These are phyloP conservation scores for Excalfactoria chinensis DNA, from an alignment of 2,113 vertebrate genomes.

Conservation along the genomic window DNA sequence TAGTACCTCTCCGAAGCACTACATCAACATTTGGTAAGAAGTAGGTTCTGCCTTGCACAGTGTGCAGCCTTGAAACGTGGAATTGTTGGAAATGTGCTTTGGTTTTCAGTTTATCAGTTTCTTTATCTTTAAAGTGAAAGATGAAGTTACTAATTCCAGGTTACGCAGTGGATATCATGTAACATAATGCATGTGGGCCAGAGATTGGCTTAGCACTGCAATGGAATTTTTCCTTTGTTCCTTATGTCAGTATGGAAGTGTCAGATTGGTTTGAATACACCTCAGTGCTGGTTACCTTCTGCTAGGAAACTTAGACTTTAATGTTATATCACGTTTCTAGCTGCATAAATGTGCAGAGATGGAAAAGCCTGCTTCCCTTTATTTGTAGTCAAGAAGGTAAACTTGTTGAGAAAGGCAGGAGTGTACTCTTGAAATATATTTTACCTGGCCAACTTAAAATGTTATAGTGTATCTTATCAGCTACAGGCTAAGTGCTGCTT, in stretches of 20 bases:
- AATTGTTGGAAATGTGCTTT: not conserved
- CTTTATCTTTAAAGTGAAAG: not conserved
- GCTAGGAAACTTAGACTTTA: not conserved
- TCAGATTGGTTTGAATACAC: not conserved
- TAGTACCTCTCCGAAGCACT: not conserved
- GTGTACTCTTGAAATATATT: not conserved
- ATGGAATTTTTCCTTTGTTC: not conserved
- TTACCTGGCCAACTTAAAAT: not conserved
- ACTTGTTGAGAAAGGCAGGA: not conserved
- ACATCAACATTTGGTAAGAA: not conserved
- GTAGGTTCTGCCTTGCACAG: not conserved
- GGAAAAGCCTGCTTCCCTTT: not conserved
- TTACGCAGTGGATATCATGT: not conserved
- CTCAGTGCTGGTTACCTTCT: not conserved
- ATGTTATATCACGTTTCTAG: not conserved
- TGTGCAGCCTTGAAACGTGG: not conserved
- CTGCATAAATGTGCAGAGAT: not conserved
- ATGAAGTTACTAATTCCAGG: not conserved
- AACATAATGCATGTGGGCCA: accelerated
- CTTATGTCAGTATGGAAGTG: not conserved
- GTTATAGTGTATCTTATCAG: not conserved
- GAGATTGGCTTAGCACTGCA: not conserved
- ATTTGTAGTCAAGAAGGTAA: not conserved
- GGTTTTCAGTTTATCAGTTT: not conserved
- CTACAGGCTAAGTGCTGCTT: not conserved